Evolutionary conservation across 2,113 vertebrate genomes (phyloP), one percentile per base, ranked within the genome.

Genomic region (Percina caprodes): DNA sequence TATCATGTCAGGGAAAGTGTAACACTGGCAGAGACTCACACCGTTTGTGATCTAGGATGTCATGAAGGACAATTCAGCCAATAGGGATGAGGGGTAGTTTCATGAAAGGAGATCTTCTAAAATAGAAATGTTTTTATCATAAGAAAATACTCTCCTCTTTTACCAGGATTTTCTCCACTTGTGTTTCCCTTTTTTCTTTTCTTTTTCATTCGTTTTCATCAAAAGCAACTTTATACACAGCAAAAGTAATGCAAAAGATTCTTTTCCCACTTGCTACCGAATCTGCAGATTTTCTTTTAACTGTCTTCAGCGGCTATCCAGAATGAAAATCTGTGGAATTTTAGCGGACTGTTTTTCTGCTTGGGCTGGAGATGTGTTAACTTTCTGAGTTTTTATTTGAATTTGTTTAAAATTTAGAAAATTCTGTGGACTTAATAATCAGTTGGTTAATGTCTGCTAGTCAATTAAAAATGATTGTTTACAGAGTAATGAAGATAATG

Each of bases 1-100:
- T 7, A 24, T 45, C 9, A 19, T 48, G n/a, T 58, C 24, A 24
- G 52, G 33, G n/a, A 23, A 10, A 15, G 14, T 52, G 3, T 24
- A 45, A 46, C 52, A 12, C 4, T 52, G 30, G 30, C 49, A 65
- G 49, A 45, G 15, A 35, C 24, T 33, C 35, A 48, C 54, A 30
- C 19, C 13, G n/a, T 52, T 69, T 9, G 2, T 21, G 66, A 82
- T 51, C 24, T 65, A 35, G 35, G 19, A 62, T 56, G 46, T 82
- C 33, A 68, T 7, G 15, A 33, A 62, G 66, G 16, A 26, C 14
- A 13, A 21, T 35, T 42, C 39, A 19, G 12, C 51, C 74, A 24
- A 51, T 26, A 54, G 5, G 6, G 24, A 30, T 14, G 30, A 24
- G 45, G 24, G 45, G 45, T 18, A 19, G 15, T 74, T 70, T 63